Evolutionary conservation across 2,797 vertebrate genomes (phyloP), one percentile per base, ranked within the genome.

Genomic region (Dryobates pubescens): DNA sequence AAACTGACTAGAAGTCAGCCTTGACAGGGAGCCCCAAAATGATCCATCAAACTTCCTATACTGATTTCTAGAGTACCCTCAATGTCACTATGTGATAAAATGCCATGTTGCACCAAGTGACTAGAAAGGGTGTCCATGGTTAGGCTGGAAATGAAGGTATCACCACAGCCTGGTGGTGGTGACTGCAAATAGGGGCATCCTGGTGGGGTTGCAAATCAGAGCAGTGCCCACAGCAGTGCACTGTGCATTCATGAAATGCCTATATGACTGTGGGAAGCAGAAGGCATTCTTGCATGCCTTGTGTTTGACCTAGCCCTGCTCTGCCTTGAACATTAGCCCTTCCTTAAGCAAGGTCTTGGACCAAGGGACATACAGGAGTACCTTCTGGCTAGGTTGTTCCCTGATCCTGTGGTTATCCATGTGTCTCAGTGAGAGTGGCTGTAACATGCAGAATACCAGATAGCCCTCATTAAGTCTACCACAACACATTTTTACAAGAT

Each of bases 351-450:
- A 7, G 5, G 5, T 64, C 29, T 36, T 70, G 38, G 17, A 59
- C 56, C n/a, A 93, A 45, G 9, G 1, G 9, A 34, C n/a, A 45
- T 49, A 17, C n/a, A 61, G 64, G 15, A 38, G 10, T 38, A 3
- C 1, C 27, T 87, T 58, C 59, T 70, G 69, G 58, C 30, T 45
- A 53, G n/a, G 5, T 15, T 79, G 8, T 32, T 62, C 22, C 56
- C 38, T 75, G 32, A 53, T 82, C 11, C 7, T 69, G 36, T 11
- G 13, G 24, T 54, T 63, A 49, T 22, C 4, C 6, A 6, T 8
- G 13, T 20, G 17, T n/a, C 32, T 74, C 0, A 0, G 34, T 29
- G 32, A 80, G 24, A 80, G 9, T 34, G 23, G 2, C 22, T 34
- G 13, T 41, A 87, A 71, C 13, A 45, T 4, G 20, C 8, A 89